A percentile compares a stretch with the other conserved stretches of the same genome.
Conservation (phyloP, 2,888 invertebrate genomes). For the Platerodrilus igneus region DNA sequence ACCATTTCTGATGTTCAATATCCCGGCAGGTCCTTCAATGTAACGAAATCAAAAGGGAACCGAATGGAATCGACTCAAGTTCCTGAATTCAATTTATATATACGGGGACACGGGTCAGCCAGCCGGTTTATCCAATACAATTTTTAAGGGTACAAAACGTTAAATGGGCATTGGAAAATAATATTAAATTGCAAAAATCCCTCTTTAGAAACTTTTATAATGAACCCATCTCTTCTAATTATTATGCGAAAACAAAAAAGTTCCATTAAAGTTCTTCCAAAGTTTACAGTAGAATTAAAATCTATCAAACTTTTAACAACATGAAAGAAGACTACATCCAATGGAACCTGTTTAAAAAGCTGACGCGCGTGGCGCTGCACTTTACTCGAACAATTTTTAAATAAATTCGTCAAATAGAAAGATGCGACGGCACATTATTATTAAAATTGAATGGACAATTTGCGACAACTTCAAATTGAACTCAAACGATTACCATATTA, state of each 20-base stretch:
- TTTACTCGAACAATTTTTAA: slow-evolving; percentile 7
- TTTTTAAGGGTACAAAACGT: slow-evolving; percentile 34
- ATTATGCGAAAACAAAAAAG: too few relatives aligned
- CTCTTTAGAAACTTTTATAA: too few relatives aligned
- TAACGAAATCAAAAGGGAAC: slow-evolving; percentile 39
- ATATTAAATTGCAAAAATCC: slow-evolving; percentile 2
- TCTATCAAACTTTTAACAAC: slow-evolving; percentile 29
- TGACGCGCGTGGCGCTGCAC: too few relatives aligned
- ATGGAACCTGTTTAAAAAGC: too few relatives aligned
- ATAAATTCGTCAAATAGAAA: slow-evolving; percentile 16
- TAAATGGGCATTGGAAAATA: too few relatives aligned
- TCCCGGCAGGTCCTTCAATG: slow-evolving; percentile 30
- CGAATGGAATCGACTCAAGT: slow-evolving; percentile 31
- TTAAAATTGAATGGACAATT: slow-evolving; percentile 37
- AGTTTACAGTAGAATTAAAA: slow-evolving; percentile 26
- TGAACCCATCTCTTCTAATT: too few relatives aligned
- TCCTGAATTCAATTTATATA: slow-evolving; percentile 34
- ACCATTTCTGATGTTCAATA: slow-evolving; percentile 25
- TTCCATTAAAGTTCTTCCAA: slow-evolving; percentile 7
- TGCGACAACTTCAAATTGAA: slow-evolving; percentile 32
- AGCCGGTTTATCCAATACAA: slow-evolving; percentile 34
- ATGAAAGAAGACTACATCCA: slow-evolving; percentile 21
- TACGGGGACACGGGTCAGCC: slow-evolving; percentile 33
- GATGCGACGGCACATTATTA: slow-evolving; percentile 29
- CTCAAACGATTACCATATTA: slow-evolving; percentile 38